Percentiles rank a stretch among this genome's conserved stretches.
Evolutionary conservation across 2,888 invertebrate species (phyloP).

Genomic region (Acronicta aceris): DNA sequence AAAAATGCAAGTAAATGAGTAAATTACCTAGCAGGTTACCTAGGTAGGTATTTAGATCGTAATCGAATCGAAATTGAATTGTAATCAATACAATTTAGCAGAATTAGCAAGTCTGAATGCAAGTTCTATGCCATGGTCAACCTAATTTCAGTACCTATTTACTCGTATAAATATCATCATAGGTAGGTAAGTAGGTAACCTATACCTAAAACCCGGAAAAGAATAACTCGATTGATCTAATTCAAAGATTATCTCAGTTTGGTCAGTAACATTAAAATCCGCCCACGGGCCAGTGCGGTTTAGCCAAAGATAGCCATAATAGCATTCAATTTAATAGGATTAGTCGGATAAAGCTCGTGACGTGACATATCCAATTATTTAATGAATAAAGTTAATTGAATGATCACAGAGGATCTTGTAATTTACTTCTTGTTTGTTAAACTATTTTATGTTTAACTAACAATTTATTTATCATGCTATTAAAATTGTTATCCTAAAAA

Average conservation of each 20-base stretch:
- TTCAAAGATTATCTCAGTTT: constrained; percentile 12
- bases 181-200: neutral
- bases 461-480: neutral
- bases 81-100: too few relatives aligned
- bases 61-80: too few relatives aligned
- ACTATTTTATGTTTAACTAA: constrained; percentile 9
- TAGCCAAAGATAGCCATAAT: constrained; percentile 6
- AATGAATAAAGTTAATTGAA: constrained; percentile 42
- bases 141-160: too few relatives aligned
- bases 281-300: neutral
- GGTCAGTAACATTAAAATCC: constrained; percentile 1
- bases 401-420: constrained; percentile 27
- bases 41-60: neutral
- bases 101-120: too few relatives aligned
- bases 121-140: too few relatives aligned
- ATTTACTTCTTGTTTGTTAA: constrained; percentile 20
- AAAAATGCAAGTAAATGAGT: too few relatives aligned
- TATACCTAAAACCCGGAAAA: neutral
- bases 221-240: constrained; percentile 6
- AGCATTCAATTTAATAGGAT: constrained; percentile 27
- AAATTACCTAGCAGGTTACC: too few relatives aligned
- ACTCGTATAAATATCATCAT: too few relatives aligned
- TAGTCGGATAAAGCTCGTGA: constrained; percentile 35
- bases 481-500: neutral
- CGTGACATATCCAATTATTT: constrained; percentile 34